Base-by-base conservation (phyloP, 64 coral and sea anemone species). In the Pocillopora verrucosa region DNA sequence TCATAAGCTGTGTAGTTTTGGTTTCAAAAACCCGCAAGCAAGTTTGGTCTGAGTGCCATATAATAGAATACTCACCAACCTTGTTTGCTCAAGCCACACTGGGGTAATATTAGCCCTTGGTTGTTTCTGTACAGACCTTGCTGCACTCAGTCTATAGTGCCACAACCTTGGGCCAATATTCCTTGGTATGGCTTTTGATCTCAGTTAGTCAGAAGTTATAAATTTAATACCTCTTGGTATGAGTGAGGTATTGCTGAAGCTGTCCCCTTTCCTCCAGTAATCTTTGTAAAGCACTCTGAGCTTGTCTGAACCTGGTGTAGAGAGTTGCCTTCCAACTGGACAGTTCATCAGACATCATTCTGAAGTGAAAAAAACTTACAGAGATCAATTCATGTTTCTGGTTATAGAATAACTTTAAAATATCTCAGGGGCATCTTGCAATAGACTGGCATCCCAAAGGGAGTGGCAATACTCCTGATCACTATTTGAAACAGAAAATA, bases 301-400 rank as follows among this genome's bases (percentile, higher is more conserved):
- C 90, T 51, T 99, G 91, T 16, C 90, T 60, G n/a, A 88, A 95
- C 38, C 91, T 89, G 17, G 91, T 59, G 62, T 95, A 99, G 3
- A 95, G 86, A 2, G 97, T 92, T 63, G 84, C 90, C 89, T 92
- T 93, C 93, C 94, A 93, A 61, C 88, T 90, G 57, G 97, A 91
- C 34, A 99, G 87, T 76, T 95, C 93, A 99, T 95, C 94, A 34
- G 97, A 95, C 97, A 99, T 99, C 94, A 99, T 95, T 91, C 97
- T 99, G 38, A 75, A 80, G 36, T 13, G 20, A 76, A 35, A 0
- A 0, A 83, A 56, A 77, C 13, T 37, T 15, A 63, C 16, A 63
- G 61, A 13, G 67, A 70, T 70, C 22, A 70, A 70, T 11, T 11
- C 61, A 19, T 5, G 25, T 24, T 1, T 11, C 41, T 51, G 3